Percentiles rank a stretch among this genome's conserved stretches.
phyloP scores from a whole-genome alignment of 1,140 invertebrate genomes.

The Drosophila sulfurigaster region DNA sequence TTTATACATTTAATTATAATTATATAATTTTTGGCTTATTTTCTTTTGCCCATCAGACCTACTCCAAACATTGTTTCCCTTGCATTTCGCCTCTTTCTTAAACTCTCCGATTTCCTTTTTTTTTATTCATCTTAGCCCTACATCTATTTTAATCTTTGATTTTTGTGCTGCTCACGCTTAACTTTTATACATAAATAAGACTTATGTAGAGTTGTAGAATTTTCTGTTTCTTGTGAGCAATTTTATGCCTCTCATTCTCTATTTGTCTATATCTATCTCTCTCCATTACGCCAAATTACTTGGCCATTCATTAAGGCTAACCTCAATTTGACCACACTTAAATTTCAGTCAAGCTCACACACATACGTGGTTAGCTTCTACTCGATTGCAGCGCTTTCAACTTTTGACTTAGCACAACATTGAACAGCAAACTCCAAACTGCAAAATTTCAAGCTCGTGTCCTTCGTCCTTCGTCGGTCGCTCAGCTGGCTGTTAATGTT shows the following conservation, averaged over 20 bases:
- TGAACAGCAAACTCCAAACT: neutral
- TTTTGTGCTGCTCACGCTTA: no score
- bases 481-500: conserved; percentile 7
- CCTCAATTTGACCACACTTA: conserved; percentile 52
- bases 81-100: no score
- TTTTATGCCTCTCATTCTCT: neutral
- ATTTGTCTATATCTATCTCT: no score
- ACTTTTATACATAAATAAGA: no score
- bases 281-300: conserved; percentile 26
- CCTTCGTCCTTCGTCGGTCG: neutral
- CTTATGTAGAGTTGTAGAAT: neutral
- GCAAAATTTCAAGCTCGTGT: conserved; percentile 9
- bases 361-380: neutral
- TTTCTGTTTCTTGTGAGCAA: conserved; percentile 12
- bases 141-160: no score
- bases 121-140: no score
- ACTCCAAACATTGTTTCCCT: neutral
- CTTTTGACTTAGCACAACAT: conserved; percentile 25
- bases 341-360: conserved; percentile 35
- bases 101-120: no score
- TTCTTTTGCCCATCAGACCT: no score
- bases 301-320: conserved; percentile 45
- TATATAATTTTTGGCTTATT: no score
- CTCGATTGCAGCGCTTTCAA: conserved; percentile 25
- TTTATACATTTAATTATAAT: no score